Conservation (phyloP, 2,888 invertebrate species). For the Fissipunctia ypsillon region DNA sequence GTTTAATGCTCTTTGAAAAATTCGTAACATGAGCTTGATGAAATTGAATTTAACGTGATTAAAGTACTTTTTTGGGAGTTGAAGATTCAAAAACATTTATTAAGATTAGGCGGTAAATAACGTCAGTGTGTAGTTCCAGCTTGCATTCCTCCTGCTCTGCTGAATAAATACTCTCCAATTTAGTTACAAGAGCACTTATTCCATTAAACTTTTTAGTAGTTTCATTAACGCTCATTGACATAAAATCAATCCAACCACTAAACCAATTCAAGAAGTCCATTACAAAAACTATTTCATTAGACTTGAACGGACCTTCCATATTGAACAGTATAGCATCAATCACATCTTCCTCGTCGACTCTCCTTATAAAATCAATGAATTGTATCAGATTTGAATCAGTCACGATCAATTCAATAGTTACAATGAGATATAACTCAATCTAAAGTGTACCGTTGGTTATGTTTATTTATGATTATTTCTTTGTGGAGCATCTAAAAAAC, state of each 20-base stretch:
- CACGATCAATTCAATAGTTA: constrained; percentile 73
- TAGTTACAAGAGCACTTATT: background rate
- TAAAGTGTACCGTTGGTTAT: constrained; percentile 76
- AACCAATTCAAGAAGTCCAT: constrained; percentile 52
- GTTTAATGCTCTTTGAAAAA: constrained; percentile 49
- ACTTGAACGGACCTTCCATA: constrained; percentile 60
- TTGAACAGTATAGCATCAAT: constrained; percentile 73
- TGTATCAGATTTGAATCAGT: constrained; percentile 81
- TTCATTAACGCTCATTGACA: constrained; percentile 23
- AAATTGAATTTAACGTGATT: constrained; percentile 28
- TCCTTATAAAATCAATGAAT: constrained; percentile 80
- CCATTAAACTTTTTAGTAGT: background rate
- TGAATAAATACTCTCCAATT: background rate
- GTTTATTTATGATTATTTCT: constrained; percentile 76
- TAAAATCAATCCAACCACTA: constrained; percentile 51
- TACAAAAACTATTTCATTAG: constrained; percentile 62
- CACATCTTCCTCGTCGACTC: constrained; percentile 71
- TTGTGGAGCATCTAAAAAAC: constrained; percentile 57
- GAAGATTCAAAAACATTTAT: background rate
- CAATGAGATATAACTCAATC: constrained; percentile 85
- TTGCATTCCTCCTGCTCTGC: background rate
- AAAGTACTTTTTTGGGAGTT: background rate
- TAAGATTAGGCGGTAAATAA: background rate
- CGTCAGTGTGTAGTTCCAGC: background rate
- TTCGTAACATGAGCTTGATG: constrained; percentile 35